These are phyloP conservation scores for Kobus ellipsiprymnus DNA, from an alignment of 2,113 vertebrate species.

Conservation along the genomic window DNA sequence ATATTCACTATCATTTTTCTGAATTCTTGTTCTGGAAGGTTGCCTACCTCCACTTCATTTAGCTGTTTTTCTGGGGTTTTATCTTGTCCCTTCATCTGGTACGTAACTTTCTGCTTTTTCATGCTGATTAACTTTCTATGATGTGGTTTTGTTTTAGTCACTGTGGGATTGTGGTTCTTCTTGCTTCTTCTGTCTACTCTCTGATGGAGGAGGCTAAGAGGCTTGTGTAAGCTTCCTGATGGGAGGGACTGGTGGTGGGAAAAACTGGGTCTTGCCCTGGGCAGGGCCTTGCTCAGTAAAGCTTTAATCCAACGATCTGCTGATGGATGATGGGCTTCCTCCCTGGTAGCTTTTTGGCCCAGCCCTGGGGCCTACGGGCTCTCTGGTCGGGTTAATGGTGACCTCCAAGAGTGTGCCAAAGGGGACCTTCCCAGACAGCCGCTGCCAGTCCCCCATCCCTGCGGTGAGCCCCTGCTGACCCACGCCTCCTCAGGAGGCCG, in stretches of 20 bases:
- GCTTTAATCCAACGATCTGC: background rate
- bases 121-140: background rate
- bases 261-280: background rate
- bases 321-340: background rate
- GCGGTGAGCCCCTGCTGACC: background rate
- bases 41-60: background rate
- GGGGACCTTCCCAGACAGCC: background rate
- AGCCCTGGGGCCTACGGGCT: background rate
- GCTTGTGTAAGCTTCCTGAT: background rate
- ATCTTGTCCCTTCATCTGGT: background rate
- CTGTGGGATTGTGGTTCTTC: background rate
- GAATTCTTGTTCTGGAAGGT: background rate
- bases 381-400: background rate
- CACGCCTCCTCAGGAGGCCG: background rate
- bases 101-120: background rate
- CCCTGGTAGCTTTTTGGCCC: background rate
- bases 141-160: background rate
- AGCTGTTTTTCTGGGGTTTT: background rate
- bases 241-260: background rate
- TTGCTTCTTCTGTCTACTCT: background rate
- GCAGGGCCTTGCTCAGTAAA: background rate
- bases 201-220: background rate
- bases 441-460: background rate
- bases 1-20: background rate
- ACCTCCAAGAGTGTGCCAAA: background rate